Percentiles rank a stretch among this genome's conserved stretches.
phyloP scores from a whole-genome alignment of 2,888 invertebrate genomes.

The Drosophila rubida region DNA sequence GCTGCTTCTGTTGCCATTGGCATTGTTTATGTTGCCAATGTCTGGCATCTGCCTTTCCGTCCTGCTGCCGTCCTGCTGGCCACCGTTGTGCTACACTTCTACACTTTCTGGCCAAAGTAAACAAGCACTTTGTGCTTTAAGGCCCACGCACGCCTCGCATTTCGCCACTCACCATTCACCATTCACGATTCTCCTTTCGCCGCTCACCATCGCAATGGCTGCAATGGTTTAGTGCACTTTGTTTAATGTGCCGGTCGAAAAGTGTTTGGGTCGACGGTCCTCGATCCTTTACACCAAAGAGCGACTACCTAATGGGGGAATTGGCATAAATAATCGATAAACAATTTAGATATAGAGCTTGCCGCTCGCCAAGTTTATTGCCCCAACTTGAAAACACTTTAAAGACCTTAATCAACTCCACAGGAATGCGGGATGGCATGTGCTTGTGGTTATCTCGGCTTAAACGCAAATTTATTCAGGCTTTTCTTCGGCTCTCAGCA shows the following conservation, averaged over 20 bases:
- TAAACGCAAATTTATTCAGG: not conserved
- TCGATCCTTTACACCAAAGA: not conserved
- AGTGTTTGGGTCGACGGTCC: slow-evolving; percentile 22
- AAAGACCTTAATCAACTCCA: slow-evolving; percentile 1
- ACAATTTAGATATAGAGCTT: slow-evolving; percentile 11
- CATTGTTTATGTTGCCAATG: slow-evolving; percentile 51
- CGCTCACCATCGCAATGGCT: not conserved
- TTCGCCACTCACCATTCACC: slow-evolving; percentile 2
- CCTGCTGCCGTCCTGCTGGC: not conserved
- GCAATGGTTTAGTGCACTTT: slow-evolving; percentile 56
- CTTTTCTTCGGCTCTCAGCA: not conserved
- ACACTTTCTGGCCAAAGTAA: slow-evolving; percentile 40
- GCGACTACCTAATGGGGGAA: not conserved
- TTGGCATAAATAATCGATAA: slow-evolving; percentile 26
- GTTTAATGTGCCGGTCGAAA: slow-evolving; percentile 42
- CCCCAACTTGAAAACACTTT: not conserved
- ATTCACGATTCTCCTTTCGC: not conserved
- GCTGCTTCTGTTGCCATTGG: slow-evolving; percentile 14
- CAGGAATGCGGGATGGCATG: too few relatives aligned
- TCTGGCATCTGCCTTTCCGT: slow-evolving; percentile 14
- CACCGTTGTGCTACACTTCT: not conserved
- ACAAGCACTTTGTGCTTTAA: slow-evolving; percentile 63
- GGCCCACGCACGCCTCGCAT: slow-evolving; percentile 22
- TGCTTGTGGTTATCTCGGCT: not conserved
- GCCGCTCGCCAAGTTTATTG: not conserved